Conservation (phyloP, 2,113 vertebrate genomes). For the Vulpes lagopus region DNA sequence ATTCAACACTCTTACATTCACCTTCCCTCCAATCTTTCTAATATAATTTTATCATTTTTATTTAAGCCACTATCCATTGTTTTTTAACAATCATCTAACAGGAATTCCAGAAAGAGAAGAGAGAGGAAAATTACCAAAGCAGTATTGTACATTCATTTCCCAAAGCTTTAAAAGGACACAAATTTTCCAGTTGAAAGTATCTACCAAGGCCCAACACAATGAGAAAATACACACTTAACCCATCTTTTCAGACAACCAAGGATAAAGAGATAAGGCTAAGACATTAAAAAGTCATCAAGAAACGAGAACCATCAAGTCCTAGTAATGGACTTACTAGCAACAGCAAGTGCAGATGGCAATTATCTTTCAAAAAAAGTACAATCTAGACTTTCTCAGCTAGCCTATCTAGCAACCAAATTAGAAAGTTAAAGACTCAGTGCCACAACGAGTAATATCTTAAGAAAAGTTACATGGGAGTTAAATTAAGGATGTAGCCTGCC, state of each 20-base stretch:
- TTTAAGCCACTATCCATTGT: background rate
- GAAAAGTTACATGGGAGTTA: background rate
- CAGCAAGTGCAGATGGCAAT: background rate
- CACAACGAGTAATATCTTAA: background rate
- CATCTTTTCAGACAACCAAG: constrained; percentile 3
- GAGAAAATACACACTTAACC: constrained; percentile 23
- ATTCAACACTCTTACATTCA: background rate
- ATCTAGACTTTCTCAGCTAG: background rate
- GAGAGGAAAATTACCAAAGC: background rate
- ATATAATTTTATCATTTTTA: constrained; percentile 35
- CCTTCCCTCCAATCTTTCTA: background rate
- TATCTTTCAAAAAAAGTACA: constrained; percentile 18
- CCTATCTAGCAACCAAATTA: background rate
- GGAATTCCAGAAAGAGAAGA: background rate
- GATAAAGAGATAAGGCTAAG: constrained; percentile 17
- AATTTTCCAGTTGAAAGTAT: background rate
- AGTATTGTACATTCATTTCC: background rate
- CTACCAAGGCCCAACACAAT: background rate
- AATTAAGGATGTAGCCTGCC: background rate
- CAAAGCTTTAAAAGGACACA: constrained; percentile 48
- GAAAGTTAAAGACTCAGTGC: background rate
- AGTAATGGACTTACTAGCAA: background rate
- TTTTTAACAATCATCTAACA: constrained; percentile 58
- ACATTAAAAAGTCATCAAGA: background rate
- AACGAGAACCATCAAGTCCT: background rate